phyloP scores from a whole-genome alignment of 2,113 vertebrate species.

The Notiomystis cincta region DNA sequence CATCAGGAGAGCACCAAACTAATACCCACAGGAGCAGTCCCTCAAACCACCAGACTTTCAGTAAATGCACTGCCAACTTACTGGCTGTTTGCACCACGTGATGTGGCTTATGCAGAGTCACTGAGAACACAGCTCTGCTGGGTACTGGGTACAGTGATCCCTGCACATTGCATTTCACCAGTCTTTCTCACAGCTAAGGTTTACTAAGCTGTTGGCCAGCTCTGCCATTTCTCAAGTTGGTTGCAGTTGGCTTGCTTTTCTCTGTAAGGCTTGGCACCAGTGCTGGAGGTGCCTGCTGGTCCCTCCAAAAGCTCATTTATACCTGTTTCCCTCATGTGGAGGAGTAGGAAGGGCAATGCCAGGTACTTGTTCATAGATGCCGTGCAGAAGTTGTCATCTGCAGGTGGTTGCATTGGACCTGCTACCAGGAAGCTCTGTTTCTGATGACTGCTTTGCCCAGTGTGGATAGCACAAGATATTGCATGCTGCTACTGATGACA shows the following conservation, averaged over 20 bases:
- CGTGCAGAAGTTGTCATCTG: not conserved
- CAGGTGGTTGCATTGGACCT: not conserved
- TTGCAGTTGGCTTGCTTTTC: not conserved
- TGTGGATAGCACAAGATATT: not conserved
- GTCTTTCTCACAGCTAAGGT: not conserved
- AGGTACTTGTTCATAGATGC: not conserved
- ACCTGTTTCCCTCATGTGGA: accelerated
- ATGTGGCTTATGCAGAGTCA: not conserved
- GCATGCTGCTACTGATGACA: not conserved
- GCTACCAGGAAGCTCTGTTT: not conserved
- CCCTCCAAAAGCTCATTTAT: not conserved
- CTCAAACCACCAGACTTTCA: not conserved
- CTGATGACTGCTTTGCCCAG: accelerated
- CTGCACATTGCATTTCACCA: not conserved
- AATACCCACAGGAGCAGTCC: not conserved
- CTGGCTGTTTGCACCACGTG: not conserved
- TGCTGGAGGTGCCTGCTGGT: not conserved
- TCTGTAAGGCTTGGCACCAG: not conserved
- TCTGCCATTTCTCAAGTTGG: not conserved
- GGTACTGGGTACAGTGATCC: not conserved
- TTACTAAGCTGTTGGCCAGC: not conserved
- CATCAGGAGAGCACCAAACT: not conserved
- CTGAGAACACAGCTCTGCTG: not conserved
- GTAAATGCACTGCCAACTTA: not conserved
- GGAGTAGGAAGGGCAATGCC: not conserved